Percentiles rank a stretch among this genome's conserved stretches.
phyloP scores from a whole-genome alignment of 2,888 invertebrate genomes.

The Oxyscelio sp. region DNA sequence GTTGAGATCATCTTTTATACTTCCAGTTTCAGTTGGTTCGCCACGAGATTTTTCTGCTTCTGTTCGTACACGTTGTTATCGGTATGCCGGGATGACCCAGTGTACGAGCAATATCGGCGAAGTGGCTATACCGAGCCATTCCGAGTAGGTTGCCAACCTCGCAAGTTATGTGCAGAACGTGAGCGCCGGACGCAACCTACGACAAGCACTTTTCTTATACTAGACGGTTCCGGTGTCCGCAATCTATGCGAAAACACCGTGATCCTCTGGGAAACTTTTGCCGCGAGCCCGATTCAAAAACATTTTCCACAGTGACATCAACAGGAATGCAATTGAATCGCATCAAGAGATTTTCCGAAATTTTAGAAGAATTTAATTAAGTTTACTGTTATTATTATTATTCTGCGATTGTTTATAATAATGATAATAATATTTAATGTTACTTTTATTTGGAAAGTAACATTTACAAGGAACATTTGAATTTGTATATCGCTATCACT shows the following conservation, averaged over 20 bases:
- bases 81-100: constrained; percentile 72
- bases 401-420: too few relatives aligned
- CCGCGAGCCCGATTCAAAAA: constrained; percentile 18
- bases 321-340: neutral
- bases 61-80: constrained; percentile 72
- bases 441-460: too few relatives aligned
- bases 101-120: constrained; percentile 75
- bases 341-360: neutral
- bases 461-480: too few relatives aligned
- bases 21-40: constrained; percentile 34
- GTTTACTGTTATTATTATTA: too few relatives aligned
- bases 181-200: constrained; percentile 79
- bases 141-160: constrained; percentile 53
- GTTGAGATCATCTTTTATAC: constrained; percentile 54
- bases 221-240: constrained; percentile 21
- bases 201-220: constrained; percentile 76
- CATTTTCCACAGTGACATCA: constrained; percentile 14
- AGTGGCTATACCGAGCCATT: constrained; percentile 57
- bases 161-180: constrained; percentile 83
- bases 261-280: constrained; percentile 29
- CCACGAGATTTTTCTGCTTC: constrained; percentile 39
- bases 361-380: too few relatives aligned
- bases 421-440: too few relatives aligned
- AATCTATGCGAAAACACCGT: constrained; percentile 52
- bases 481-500: too few relatives aligned